These are phyloP conservation scores for Euphydryas editha DNA, from an alignment of 2,888 invertebrate species.

Conservation along the genomic window DNA sequence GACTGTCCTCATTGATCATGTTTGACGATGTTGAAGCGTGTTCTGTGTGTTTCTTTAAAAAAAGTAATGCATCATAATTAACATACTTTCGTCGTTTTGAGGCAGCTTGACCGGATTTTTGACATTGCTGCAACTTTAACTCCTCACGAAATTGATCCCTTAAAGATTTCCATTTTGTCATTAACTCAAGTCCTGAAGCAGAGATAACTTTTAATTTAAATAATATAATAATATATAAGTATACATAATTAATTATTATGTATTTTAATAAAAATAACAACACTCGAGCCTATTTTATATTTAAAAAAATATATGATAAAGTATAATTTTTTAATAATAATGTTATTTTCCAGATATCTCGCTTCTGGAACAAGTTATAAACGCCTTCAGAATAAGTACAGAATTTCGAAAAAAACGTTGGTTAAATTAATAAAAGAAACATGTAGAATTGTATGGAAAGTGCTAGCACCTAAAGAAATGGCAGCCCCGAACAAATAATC, in stretches of 20 bases:
- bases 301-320: background rate
- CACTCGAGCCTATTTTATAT: constrained; percentile 5
- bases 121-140: constrained; percentile 27
- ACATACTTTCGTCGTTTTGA: constrained; percentile 45
- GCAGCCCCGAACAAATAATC: constrained; percentile 15
- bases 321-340: constrained; percentile 19
- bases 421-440: too few relatives aligned
- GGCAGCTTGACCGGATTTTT: constrained; percentile 27
- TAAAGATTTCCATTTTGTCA: constrained; percentile 27
- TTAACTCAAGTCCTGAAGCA: constrained; percentile 25
- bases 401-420: background rate
- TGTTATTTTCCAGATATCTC: constrained; percentile 19
- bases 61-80: constrained; percentile 44
- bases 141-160: constrained; percentile 21
- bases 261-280: constrained; percentile 1
- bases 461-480: constrained; percentile 15
- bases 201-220: constrained; percentile 15
- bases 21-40: constrained; percentile 47
- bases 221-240: constrained; percentile 13
- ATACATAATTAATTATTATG: constrained; percentile 8
- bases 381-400: constrained; percentile 6
- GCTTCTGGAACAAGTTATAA: constrained; percentile 19
- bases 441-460: background rate
- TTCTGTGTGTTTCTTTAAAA: constrained; percentile 44
- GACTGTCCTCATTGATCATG: constrained; percentile 46